Evolutionary conservation across 2,888 invertebrate genomes (phyloP).

Genomic region (Cerastoderma edule): DNA sequence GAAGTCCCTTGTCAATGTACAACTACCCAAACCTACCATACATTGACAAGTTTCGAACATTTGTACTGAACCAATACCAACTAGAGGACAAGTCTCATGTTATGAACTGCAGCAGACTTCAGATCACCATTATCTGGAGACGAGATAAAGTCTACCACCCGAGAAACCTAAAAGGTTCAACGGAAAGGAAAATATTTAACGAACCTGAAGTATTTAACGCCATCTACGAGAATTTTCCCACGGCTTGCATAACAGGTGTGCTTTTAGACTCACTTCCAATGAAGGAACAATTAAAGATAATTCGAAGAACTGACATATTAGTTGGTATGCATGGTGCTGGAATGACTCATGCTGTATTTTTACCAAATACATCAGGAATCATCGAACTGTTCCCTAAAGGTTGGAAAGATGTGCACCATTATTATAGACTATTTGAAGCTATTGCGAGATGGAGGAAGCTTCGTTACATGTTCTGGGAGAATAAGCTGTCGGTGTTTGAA

Average conservation of each 20-base stretch:
- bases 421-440: conserved; percentile 43
- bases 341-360: conserved; percentile 40
- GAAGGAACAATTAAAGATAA: conserved; percentile 44
- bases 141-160: conserved; percentile 54
- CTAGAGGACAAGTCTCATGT: conserved; percentile 4
- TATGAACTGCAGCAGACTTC: conserved; percentile 35
- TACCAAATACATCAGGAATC: conserved; percentile 40
- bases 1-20: conserved; percentile 40
- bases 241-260: conserved; percentile 35
- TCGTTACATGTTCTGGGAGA: conserved; percentile 45
- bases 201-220: conserved; percentile 41
- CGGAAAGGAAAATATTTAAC: conserved; percentile 50
- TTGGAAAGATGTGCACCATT: conserved; percentile 27
- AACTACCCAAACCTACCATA: conserved; percentile 20
- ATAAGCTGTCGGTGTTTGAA: conserved; percentile 23
- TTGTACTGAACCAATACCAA: conserved; percentile 36
- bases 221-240: conserved; percentile 34
- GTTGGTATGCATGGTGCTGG: conserved; percentile 59
- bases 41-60: conserved; percentile 47
- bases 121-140: conserved; percentile 45
- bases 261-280: conserved; percentile 49
- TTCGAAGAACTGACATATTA: conserved; percentile 44
- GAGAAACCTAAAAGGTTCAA: conserved; percentile 46
- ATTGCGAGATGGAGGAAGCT: conserved; percentile 39
- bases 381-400: conserved; percentile 46